Evolutionary conservation across 2,797 vertebrate genomes (phyloP), one percentile per base, ranked within the genome.

Genomic region (Emys orbicularis): DNA sequence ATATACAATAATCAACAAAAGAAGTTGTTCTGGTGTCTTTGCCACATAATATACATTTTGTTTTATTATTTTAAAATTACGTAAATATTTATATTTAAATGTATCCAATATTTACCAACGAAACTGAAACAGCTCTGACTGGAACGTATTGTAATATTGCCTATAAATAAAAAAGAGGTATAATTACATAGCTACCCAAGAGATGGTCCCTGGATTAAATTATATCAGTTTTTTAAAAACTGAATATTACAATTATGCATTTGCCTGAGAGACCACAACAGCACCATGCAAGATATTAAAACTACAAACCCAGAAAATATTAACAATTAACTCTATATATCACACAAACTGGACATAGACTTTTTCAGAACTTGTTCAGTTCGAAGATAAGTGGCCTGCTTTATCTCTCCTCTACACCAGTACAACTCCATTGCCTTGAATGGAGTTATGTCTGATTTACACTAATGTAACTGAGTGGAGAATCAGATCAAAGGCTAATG

Each of bases 111-210:
- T 96, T 96, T 95, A 92, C 12, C 31, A 41, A 74, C 85, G 79
- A 86, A 52, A 23, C 77, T 77, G 10, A 80, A 96, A 79, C 8
- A 93, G 27, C 15, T 95, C 23, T 96, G 57, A 93, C 68, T 91
- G 25, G 11, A 89, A 83, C 11, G 74, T 83, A 61, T 11, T 83
- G 89, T 53, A 23, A 90, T 91, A 91, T 0, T 1, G 44, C 77
- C 53, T 90, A 89, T 95, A 96, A 93, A 97, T 93, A 95, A 65
- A 29, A 91, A 84, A 89, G 29, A 86, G 13, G 16, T 91, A 80
- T 87, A 96, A 90, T 95, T 97, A 97, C 84, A 4, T 81, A 47
- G 76, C 81, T 93, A 87, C 83, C 3, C 47, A 93, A 41, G 59
- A 96, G 47, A 85, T 93, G 65, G 89, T 29, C 95, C 57, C 3